Percentiles rank a stretch among this genome's conserved stretches.
phyloP scores from a whole-genome alignment of 2,797 vertebrate genomes.

The Petrocephalus sullivani region DNA sequence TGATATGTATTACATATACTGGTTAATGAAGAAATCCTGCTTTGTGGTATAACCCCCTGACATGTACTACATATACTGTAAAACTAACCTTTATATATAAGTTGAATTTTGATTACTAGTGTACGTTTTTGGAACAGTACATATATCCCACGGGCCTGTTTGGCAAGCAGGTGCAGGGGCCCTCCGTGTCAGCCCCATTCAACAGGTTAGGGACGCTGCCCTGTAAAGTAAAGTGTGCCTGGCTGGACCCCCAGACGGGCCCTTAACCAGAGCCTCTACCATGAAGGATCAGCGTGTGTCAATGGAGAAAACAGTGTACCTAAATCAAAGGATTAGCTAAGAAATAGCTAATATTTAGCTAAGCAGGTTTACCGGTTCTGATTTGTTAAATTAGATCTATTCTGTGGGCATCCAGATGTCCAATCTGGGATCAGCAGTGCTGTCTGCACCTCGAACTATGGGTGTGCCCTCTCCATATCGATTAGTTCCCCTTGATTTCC shows the following conservation, averaged over 20 bases:
- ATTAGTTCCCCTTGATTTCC: constrained; percentile 59
- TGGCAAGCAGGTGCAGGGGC: neutral
- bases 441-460: constrained; percentile 51
- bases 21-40: too few relatives aligned
- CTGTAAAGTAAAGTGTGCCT: neutral
- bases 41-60: neutral
- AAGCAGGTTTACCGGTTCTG: neutral
- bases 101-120: neutral
- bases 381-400: neutral
- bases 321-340: neutral
- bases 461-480: constrained; percentile 60
- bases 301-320: neutral
- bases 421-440: neutral
- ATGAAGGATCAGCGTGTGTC: neutral
- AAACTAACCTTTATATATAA: neutral
- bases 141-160: neutral
- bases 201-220: neutral
- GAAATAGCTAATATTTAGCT: neutral
- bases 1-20: neutral
- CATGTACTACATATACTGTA: neutral
- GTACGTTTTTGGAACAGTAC: neutral
- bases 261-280: neutral
- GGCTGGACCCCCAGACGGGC: neutral
- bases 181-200: neutral
- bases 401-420: neutral